Evolutionary conservation across 2,797 vertebrate species (phyloP).

Genomic region (Falco novaeseelandiae): DNA sequence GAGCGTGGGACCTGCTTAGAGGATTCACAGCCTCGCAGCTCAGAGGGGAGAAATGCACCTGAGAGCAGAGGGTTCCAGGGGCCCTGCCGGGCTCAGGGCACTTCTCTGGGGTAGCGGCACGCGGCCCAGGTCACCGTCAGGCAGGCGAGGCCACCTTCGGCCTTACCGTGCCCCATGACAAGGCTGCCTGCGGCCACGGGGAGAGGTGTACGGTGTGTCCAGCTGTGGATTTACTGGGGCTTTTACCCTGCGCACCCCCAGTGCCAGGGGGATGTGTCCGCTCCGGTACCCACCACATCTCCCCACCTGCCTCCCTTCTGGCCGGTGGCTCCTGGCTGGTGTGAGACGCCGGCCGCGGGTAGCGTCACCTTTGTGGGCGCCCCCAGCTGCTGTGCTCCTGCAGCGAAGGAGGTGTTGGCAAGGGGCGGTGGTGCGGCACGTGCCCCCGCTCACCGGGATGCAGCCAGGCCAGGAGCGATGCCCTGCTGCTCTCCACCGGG

Average conservation of each 20-base stretch:
- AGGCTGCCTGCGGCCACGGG: neutral
- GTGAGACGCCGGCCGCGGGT: accelerated
- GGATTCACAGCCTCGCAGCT: neutral
- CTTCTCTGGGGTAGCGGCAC: neutral
- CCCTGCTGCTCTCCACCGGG: neutral
- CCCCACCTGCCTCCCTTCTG: accelerated
- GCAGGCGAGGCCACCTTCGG: neutral
- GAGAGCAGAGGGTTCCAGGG: neutral
- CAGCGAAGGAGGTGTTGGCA: neutral
- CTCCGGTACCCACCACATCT: neutral
- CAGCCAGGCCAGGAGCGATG: neutral
- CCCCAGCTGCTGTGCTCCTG: neutral
- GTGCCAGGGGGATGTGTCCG: neutral
- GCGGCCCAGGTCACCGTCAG: neutral
- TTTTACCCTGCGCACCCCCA: neutral
- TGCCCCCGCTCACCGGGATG: accelerated
- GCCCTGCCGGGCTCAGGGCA: neutral
- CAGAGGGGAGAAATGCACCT: accelerated
- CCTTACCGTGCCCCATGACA: neutral
- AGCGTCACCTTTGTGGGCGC: neutral
- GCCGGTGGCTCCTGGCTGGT: neutral
- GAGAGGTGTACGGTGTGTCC: too few species aligned
- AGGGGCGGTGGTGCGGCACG: accelerated
- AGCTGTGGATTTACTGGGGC: neutral
- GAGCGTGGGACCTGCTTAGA: neutral